Conservation (phyloP, 2,113 vertebrate genomes). For the Physeter macrocephalus region DNA sequence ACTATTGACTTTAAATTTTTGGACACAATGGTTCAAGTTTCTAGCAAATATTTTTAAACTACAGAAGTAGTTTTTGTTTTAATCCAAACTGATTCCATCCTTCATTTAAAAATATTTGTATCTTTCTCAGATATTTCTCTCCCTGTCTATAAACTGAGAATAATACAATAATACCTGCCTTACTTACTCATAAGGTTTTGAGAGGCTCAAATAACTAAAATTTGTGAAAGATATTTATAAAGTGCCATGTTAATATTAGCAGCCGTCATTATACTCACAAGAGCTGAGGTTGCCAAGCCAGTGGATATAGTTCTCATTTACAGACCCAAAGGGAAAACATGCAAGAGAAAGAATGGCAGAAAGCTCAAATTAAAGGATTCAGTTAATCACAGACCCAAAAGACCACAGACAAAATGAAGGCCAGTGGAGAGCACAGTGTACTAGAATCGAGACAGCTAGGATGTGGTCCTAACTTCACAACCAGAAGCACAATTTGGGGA, state of each 20-base stretch:
- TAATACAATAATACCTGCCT: background rate
- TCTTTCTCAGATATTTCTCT: background rate
- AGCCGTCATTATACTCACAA: background rate
- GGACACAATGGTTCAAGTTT: background rate
- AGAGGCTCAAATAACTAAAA: conserved; percentile 12
- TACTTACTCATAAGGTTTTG: background rate
- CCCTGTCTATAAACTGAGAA: background rate
- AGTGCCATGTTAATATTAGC: background rate
- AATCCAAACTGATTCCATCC: background rate
- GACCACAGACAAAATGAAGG: background rate
- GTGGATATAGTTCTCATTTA: background rate
- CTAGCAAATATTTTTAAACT: background rate
- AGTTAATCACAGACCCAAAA: background rate
- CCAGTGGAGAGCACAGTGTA: background rate
- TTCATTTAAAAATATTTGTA: conserved; percentile 5
- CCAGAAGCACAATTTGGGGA: background rate
- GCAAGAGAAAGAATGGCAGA: background rate
- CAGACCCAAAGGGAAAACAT: background rate
- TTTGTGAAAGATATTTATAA: background rate
- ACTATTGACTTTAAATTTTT: background rate
- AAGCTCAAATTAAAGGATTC: background rate
- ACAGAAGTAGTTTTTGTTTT: background rate
- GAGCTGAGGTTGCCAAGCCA: background rate
- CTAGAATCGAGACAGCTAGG: background rate
- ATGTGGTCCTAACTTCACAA: background rate